phyloP scores from a whole-genome alignment of 2,797 vertebrate species.

The Danio albolineatus region DNA sequence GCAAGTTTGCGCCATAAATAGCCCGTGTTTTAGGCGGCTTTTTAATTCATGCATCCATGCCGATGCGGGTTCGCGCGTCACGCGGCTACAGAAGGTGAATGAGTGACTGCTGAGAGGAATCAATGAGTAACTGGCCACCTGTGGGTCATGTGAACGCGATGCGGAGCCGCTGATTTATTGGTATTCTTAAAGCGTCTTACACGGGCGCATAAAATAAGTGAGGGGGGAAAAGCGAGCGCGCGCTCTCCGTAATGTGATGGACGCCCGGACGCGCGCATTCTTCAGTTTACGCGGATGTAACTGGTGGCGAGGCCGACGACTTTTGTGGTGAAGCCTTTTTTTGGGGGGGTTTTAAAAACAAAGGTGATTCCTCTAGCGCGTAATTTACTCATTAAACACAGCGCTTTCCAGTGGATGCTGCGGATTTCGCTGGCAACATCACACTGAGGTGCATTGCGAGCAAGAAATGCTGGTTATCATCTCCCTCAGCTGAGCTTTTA shows the following conservation, averaged over 20 bases:
- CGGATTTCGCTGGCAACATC: too few species aligned
- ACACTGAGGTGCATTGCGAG: too few species aligned
- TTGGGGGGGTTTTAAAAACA: background rate
- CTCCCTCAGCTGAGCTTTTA: background rate
- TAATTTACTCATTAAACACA: too few species aligned
- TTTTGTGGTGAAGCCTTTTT: too few species aligned
- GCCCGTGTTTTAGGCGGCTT: background rate
- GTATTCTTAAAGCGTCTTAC: slow-evolving; percentile 55
- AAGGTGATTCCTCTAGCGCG: background rate
- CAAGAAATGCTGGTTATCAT: background rate
- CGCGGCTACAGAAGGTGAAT: slow-evolving; percentile 1
- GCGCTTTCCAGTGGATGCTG: too few species aligned
- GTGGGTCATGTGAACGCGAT: slow-evolving; percentile 61
- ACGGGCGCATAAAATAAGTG: slow-evolving; percentile 37
- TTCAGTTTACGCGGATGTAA: slow-evolving; percentile 12
- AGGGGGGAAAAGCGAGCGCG: slow-evolving; percentile 18
- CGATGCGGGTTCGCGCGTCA: slow-evolving; percentile 25
- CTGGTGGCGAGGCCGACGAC: background rate
- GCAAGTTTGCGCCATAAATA: slow-evolving; percentile 12
- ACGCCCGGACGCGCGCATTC: slow-evolving; percentile 35
- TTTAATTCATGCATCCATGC: slow-evolving; percentile 27
- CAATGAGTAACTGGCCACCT: slow-evolving; percentile 52
- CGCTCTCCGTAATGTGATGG: slow-evolving; percentile 14
- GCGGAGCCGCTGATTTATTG: slow-evolving; percentile 53
- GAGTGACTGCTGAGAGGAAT: slow-evolving; percentile 32